Evolutionary conservation across 2,113 vertebrate genomes (phyloP).

Genomic region (Mionectes macconnelli): DNA sequence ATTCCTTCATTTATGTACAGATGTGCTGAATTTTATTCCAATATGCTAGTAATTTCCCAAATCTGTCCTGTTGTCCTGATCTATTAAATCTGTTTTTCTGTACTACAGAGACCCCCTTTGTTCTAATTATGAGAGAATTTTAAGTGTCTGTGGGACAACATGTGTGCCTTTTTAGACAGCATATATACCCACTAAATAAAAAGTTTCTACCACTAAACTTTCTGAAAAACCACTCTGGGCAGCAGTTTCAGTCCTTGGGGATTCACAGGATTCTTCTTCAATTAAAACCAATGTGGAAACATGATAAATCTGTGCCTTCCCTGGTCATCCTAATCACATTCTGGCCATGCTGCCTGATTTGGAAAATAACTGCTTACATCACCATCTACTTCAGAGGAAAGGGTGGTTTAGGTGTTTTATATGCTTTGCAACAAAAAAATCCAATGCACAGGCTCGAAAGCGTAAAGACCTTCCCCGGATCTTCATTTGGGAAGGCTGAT

Average conservation of each 20-base stretch:
- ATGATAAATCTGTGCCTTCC: not conserved
- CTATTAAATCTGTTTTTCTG: not conserved
- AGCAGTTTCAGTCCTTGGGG: not conserved
- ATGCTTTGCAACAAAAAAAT: not conserved
- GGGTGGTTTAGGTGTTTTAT: not conserved
- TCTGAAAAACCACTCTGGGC: not conserved
- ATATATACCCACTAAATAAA: not conserved
- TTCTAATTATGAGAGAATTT: not conserved
- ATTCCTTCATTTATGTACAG: not conserved
- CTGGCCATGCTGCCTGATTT: not conserved
- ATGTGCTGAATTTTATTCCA: not conserved
- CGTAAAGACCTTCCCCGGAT: no score
- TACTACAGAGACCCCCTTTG: not conserved
- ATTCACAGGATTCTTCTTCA: not conserved
- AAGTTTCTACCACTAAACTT: not conserved
- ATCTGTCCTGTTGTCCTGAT: not conserved
- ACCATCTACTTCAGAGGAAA: not conserved
- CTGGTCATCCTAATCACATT: not conserved
- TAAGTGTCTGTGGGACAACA: not conserved
- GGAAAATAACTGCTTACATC: not conserved
- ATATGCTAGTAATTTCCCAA: not conserved
- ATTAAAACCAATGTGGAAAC: not conserved
- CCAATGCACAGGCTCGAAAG: no score
- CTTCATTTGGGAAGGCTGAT: no score
- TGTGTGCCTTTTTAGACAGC: not conserved